phyloP scores from a whole-genome alignment of 2,797 vertebrate genomes.

The Chelon auratus region DNA sequence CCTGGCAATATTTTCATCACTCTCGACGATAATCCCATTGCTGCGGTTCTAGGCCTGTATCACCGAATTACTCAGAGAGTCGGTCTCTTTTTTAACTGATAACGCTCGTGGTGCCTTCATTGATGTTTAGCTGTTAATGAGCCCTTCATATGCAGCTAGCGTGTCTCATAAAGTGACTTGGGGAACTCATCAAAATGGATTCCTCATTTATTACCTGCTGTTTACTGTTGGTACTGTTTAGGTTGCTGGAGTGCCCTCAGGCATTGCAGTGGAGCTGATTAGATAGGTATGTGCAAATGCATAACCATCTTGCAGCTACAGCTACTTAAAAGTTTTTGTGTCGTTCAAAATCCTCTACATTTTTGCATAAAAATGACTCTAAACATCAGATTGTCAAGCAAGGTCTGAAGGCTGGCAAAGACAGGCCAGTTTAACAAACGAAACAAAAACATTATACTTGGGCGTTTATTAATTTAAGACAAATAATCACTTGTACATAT shows the following conservation, averaged over 20 bases:
- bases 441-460: no score
- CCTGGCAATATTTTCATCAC: constrained; percentile 43
- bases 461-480: no score
- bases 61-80: constrained; percentile 19
- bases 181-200: constrained; percentile 40
- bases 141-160: constrained; percentile 24
- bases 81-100: neutral
- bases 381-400: no score
- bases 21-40: constrained; percentile 38
- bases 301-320: no score
- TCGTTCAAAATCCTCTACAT: no score
- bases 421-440: no score
- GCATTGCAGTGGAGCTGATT: neutral
- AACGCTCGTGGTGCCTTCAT: constrained; percentile 2
- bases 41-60: constrained; percentile 35
- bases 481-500: no score
- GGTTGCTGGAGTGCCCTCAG: neutral
- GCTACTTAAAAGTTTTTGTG: no score
- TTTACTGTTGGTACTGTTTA: constrained; percentile 15
- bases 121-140: constrained; percentile 35
- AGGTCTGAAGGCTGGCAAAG: no score
- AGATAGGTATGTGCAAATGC: no score
- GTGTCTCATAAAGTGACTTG: constrained; percentile 26
- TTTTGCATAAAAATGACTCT: no score
- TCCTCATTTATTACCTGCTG: constrained; percentile 29